These are phyloP conservation scores for Hucho hucho DNA, from an alignment of 2,113 vertebrate species.

Conservation along the genomic window DNA sequence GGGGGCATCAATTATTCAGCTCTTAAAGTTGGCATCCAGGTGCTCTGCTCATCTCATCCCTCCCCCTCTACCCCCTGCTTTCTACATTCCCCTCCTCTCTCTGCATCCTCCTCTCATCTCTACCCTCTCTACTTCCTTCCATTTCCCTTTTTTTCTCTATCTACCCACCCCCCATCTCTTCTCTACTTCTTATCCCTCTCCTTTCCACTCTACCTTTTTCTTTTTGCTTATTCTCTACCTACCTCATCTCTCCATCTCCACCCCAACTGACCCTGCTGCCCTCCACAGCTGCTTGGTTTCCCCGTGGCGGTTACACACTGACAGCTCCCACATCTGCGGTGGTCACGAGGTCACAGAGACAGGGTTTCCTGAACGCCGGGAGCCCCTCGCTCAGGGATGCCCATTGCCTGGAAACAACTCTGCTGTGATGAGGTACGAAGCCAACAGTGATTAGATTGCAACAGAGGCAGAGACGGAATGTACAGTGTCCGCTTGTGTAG, in stretches of 20 bases:
- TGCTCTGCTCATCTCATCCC: constrained; percentile 1
- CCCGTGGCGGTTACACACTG: not conserved
- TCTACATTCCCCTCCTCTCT: not conserved
- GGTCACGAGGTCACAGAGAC: not conserved
- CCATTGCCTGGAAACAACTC: not conserved
- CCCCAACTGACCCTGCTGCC: not conserved
- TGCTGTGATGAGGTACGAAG: not conserved
- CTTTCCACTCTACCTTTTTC: not conserved
- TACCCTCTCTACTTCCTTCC: constrained; percentile 13
- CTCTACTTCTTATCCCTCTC: no score
- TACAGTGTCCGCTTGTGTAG: not conserved
- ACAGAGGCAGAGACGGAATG: not conserved
- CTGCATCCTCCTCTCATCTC: not conserved
- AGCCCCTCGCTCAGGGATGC: not conserved
- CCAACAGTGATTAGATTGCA: not conserved
- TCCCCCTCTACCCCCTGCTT: not conserved
- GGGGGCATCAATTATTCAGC: constrained; percentile 40
- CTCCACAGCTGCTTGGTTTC: not conserved
- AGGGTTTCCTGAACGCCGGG: not conserved
- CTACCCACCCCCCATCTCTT: not conserved
- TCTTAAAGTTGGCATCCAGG: constrained; percentile 9
- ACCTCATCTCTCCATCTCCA: no score
- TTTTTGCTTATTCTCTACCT: not conserved
- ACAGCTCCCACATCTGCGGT: not conserved
- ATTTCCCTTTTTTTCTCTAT: no score